Conservation (phyloP, 2,888 invertebrate species). For the Bembecia ichneumoniformis region DNA sequence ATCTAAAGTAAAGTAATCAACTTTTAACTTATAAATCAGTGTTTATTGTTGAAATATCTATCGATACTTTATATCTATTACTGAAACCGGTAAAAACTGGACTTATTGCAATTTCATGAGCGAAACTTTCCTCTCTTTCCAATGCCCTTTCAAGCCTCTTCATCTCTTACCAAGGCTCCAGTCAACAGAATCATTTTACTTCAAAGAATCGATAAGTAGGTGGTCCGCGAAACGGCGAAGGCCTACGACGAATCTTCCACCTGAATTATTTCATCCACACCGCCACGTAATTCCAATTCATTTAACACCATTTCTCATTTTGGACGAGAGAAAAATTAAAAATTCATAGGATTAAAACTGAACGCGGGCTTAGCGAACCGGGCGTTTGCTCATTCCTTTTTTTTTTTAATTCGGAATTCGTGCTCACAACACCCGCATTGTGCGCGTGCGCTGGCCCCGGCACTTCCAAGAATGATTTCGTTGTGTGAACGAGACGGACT, state of each 20-base stretch:
- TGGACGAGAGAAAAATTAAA: not conserved
- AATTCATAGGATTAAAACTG: not conserved
- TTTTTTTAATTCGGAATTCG: conserved; percentile 54
- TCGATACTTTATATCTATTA: no score
- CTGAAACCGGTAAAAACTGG: no score
- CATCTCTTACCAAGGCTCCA: no score
- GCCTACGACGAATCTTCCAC: not conserved
- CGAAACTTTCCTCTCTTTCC: no score
- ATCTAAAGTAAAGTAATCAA: no score
- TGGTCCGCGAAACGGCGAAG: no score
- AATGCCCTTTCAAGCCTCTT: no score
- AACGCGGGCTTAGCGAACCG: not conserved
- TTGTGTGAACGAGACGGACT: conserved; percentile 30
- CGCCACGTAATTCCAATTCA: not conserved
- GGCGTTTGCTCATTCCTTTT: conserved; percentile 24
- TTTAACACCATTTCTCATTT: not conserved
- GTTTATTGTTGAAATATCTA: no score
- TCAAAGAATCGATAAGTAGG: no score
- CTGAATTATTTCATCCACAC: not conserved
- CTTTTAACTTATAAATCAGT: no score
- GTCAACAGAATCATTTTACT: no score
- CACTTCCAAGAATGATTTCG: conserved; percentile 70
- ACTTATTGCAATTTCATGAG: no score
- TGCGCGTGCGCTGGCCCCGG: conserved; percentile 51
- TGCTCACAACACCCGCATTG: conserved; percentile 68